Percentiles rank a stretch among this genome's conserved stretches.
Conservation (phyloP, 2,888 invertebrate genomes). For the Xestia xanthographa region DNA sequence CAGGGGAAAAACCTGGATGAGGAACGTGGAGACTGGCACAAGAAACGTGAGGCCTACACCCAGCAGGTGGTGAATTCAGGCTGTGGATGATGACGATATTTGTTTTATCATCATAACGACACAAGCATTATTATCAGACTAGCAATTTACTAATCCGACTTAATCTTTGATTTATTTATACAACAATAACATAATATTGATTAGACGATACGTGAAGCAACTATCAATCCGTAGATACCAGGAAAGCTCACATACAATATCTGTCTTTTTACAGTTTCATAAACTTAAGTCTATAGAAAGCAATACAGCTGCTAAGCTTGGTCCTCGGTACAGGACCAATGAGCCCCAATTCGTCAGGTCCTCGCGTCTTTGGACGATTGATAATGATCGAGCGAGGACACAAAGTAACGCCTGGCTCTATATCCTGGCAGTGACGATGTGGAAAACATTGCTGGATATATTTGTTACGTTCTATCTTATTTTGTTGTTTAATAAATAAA, state of each 20-base stretch:
- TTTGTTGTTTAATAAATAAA: constrained; percentile 11
- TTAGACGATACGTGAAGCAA: neutral
- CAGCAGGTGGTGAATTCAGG: neutral
- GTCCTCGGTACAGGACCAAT: constrained; percentile 55
- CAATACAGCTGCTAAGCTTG: constrained; percentile 44
- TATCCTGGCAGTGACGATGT: constrained; percentile 46
- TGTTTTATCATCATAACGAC: neutral
- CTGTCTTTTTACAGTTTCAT: constrained; percentile 2
- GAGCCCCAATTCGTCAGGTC: constrained; percentile 67
- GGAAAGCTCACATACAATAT: neutral
- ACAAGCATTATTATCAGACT: neutral
- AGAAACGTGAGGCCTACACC: neutral
- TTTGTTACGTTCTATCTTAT: constrained; percentile 24
- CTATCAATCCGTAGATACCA: neutral
- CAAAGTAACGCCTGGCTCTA: constrained; percentile 55
- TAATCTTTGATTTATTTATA: constrained; percentile 18
- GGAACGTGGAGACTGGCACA: neutral
- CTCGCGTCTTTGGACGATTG: constrained; percentile 64
- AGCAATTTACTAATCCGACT: constrained; percentile 2
- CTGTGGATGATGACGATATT: neutral
- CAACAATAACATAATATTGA: constrained; percentile 6
- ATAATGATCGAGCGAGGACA: constrained; percentile 70
- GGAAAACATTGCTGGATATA: constrained; percentile 43
- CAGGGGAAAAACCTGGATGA: neutral
- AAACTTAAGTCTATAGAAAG: constrained; percentile 28